Evolutionary conservation across 2,797 vertebrate species (phyloP), one percentile per base, ranked within the genome.

Genomic region (Gastrophryne carolinensis): DNA sequence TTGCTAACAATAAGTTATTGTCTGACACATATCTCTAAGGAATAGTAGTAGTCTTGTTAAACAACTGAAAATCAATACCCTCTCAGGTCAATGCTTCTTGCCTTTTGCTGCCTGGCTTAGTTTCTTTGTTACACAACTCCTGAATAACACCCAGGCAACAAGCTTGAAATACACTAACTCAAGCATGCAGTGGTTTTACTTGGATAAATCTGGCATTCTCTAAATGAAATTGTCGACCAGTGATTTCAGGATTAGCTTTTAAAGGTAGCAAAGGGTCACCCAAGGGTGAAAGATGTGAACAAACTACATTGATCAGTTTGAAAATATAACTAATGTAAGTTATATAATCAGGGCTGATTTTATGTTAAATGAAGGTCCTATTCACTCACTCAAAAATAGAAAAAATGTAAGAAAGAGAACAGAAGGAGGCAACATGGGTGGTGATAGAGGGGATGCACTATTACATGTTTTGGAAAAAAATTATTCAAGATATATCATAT

Each of bases 151-250:
- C 65, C 17, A 41, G 73, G 44, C 49, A 76, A 76, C 65, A 54
- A 52, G 73, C 17, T 27, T 54, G n/a, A 21, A 58, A 54, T 54
- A 53, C 34, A 10, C 6, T 39, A 67, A 30, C 56, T 75, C 30
- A 76, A 69, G 73, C 73, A 35, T 76, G 47, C 65, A 34, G 9
- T 54, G 65, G 65, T 11, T 63, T 27, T 62, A 63, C 72, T 66
- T 74, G 37, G 39, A 35, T 66, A 52, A 50, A 56, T 39, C 34
- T 60, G 54, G 44, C 73, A 68, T 27, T 53, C 41, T 57, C 13
- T 44, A 63, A 73, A 50, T 17, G 52, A 63, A 62, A 65, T 62
- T 61, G 47, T 53, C 63, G 69, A 63, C 61, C 61, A 76, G 34
- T 62, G 57, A 76, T 34, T 63, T 19, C 17, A 7, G 32, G 65